Evolutionary conservation across 2,797 vertebrate species (phyloP).

Genomic region (Eurystomus glaucurus): DNA sequence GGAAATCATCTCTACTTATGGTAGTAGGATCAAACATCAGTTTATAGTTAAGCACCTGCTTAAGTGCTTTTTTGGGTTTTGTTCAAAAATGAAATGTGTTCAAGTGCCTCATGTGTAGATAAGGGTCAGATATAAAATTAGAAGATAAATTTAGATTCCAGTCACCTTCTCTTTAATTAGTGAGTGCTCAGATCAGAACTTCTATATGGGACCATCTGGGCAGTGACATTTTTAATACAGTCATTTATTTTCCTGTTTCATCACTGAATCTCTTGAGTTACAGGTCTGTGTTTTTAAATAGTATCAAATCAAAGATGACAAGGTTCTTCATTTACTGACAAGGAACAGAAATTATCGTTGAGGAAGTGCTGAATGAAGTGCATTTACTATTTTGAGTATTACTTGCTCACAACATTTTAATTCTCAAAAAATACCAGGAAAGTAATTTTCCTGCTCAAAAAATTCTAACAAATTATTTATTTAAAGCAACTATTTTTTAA

Average conservation of each 20-base stretch:
- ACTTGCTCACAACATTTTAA: slow-evolving; percentile 24
- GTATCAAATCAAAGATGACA: slow-evolving; percentile 62
- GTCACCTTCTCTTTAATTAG: slow-evolving; percentile 58
- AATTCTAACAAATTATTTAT: slow-evolving; percentile 5
- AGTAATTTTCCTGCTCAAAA: slow-evolving; percentile 36
- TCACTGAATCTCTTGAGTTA: slow-evolving; percentile 18
- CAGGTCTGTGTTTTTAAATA: slow-evolving; percentile 70
- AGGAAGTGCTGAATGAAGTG: slow-evolving; percentile 48
- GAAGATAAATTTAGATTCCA: slow-evolving; percentile 63
- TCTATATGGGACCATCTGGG: slow-evolving; percentile 55
- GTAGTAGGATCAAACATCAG: slow-evolving; percentile 37
- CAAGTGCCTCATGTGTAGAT: neutral
- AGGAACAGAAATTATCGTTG: slow-evolving; percentile 52
- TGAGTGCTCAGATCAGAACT: slow-evolving; percentile 47
- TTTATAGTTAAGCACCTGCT: slow-evolving; percentile 59
- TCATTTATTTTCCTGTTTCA: slow-evolving; percentile 63
- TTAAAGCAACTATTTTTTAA: slow-evolving; percentile 31
- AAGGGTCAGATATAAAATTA: slow-evolving; percentile 58
- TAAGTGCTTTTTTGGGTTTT: slow-evolving; percentile 69
- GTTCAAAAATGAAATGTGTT: slow-evolving; percentile 64
- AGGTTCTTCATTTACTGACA: slow-evolving; percentile 61
- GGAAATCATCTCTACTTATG: slow-evolving; percentile 52
- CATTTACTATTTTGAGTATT: slow-evolving; percentile 12
- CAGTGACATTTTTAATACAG: slow-evolving; percentile 45
- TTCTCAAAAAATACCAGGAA: slow-evolving; percentile 18